Evolutionary conservation across 1,140 invertebrate species (phyloP), one percentile per base, ranked within the genome.

Genomic region (Condylostylus longicornis): DNA sequence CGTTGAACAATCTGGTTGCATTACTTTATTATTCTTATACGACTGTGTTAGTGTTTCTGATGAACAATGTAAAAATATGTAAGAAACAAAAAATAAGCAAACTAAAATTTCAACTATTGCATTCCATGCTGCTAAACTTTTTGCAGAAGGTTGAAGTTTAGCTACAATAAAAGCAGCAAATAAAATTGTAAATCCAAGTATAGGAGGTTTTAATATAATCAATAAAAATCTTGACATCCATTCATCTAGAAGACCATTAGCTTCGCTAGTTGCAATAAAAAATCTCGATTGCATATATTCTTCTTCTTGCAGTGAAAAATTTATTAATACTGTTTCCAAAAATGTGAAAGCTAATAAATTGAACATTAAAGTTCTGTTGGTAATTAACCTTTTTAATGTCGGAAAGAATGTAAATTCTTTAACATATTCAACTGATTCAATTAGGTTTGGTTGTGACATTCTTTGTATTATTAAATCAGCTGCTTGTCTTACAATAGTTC

Each of bases 121-220:
- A n/a, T n/a, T n/a, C n/a, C n/a, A n/a, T n/a, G n/a, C 50, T 47
- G 38, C 42, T 49, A 34, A 50, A 42, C 40, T 53, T 37, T 63
- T 53, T 8, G 71, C 66, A 18, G 59, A 63, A 0, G 76, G 72
- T 42, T 66, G 67, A 0, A 59, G 52, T 51, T 67, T 74, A 0
- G 70, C 53, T 4, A 82, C 74, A 2, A 81, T 42, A 17, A 75
- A 47, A 0, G 78, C 79, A 28, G 70, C 64, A 2, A 73, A 33
- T 4, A 80, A 52, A 32, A 79, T 58, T 2, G 70, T 65, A 10
- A 74, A 42, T 1, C 70, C 69, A 41, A 74, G 67, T 2, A 78
- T 57, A 1, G 78, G 56, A 2, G 79, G 71, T 40, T 71, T 72
- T 2, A 78, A 57, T 5, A 71, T 53, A 61, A 67, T 69, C 13